Conservation (phyloP, 2,113 vertebrate genomes). For the Gobio gobio region DNA sequence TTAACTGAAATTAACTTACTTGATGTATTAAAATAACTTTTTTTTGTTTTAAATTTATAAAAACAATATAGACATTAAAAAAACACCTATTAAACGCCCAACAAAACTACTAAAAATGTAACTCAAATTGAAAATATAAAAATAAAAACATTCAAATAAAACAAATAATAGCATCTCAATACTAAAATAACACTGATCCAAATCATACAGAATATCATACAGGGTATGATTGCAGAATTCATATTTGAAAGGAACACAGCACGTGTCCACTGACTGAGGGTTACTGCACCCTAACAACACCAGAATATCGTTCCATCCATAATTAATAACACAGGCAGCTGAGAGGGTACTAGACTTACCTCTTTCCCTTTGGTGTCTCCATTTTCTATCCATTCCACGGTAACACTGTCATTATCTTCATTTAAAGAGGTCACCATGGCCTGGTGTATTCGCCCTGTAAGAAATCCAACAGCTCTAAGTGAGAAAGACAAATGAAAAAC, state of each 20-base stretch:
- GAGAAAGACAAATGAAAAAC: conserved; percentile 14
- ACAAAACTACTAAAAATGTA: no score
- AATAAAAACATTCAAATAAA: no score
- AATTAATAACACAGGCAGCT: conserved; percentile 60
- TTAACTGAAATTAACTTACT: no score
- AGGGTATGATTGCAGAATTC: not conserved
- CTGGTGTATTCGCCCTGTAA: conserved; percentile 91
- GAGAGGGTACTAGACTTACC: conserved; percentile 70
- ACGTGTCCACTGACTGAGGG: not conserved
- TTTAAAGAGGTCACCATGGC: conserved; percentile 97
- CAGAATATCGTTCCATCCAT: conserved; percentile 57
- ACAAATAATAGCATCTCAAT: no score
- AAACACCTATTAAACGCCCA: no score
- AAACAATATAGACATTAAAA: no score
- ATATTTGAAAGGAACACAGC: not conserved
- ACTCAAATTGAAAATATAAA: no score
- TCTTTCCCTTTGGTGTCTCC: conserved; percentile 98
- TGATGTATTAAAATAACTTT: no score
- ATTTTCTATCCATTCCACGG: conserved; percentile 99
- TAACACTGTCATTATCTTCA: conserved; percentile 95
- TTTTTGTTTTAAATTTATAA: no score
- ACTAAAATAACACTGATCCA: no score
- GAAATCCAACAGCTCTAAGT: conserved; percentile 37
- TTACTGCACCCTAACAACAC: conserved; percentile 28
- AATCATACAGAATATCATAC: not conserved